Evolutionary conservation across 2,888 invertebrate genomes (phyloP), one percentile per base, ranked within the genome.

Genomic region (Autographa gamma): DNA sequence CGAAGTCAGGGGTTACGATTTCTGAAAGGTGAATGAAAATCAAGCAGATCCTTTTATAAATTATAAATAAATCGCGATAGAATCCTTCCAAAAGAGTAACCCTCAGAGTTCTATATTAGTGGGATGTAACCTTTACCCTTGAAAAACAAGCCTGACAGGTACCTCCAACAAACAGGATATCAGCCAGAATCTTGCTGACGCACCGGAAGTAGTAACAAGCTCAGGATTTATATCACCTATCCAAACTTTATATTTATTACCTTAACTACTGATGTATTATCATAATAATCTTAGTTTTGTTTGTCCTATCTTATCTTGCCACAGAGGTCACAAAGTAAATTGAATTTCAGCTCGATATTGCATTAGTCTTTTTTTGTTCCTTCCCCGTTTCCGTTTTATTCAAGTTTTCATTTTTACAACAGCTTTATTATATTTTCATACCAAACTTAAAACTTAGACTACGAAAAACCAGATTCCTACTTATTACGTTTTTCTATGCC

Each of bases 101-200:
- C n/a, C n/a, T n/a, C n/a, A n/a, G n/a, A n/a, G n/a, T n/a, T n/a
- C n/a, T n/a, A 34, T 34, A 6, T 8, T 5, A 34, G 34, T 34
- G 34, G 14, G 13, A 13, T 41, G 13, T 41, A 11, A 13, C 43
- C 14, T 16, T 14, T 16, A 4, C 0, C 0, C 43, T 5, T 43
- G 3, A 43, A 48, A 48, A 48, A 48, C 16, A 16, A 5, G 16
- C 48, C 48, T 48, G 5, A 7, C 48, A 48, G 48, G 48, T 48
- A n/a, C 7, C 5, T 43, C 65, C 56, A 48, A 59, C 71, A 76
- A 76, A 71, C 60, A 61, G 66, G 66, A 63, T 66, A 66, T 60
- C 48, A 52, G 54, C 43, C 31, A n/a, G 19, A 18, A 56, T 3
- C 63, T 72, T 64, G 75, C 76, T 76, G 66, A 63, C 65, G 32